phyloP scores from a whole-genome alignment of 1,140 invertebrate genomes.

The Drosophila tsacasi region DNA sequence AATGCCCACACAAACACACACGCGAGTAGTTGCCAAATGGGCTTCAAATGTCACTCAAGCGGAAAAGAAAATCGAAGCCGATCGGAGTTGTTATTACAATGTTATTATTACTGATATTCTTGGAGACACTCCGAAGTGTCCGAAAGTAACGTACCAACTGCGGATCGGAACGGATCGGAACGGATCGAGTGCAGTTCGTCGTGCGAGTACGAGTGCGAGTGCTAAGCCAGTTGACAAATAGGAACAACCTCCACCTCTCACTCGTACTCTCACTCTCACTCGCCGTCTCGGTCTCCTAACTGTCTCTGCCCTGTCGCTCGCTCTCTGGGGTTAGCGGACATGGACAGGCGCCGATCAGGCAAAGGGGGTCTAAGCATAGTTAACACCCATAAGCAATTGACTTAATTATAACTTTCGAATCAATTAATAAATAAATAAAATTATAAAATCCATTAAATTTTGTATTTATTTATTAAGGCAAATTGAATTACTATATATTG shows the following conservation, averaged over 20 bases:
- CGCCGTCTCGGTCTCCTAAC: constrained; percentile 10
- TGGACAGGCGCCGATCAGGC: neutral
- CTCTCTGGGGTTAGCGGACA: neutral
- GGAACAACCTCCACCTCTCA: constrained; percentile 21
- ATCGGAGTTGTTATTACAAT: constrained; percentile 20
- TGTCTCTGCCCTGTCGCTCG: constrained; percentile 18
- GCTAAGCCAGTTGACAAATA: constrained; percentile 59
- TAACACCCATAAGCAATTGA: neutral
- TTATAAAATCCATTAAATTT: neutral
- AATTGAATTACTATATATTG: neutral
- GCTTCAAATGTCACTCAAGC: constrained; percentile 16
- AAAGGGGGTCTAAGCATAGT: neutral
- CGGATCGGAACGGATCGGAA: constrained; percentile 11
- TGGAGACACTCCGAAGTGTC: constrained; percentile 8
- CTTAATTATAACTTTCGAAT: neutral
- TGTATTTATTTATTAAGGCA: neutral
- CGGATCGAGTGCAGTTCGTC: constrained; percentile 62
- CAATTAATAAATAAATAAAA: neutral
- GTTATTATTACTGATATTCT: neutral
- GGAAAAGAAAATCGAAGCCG: constrained; percentile 11
- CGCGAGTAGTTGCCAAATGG: neutral
- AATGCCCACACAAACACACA: neutral
- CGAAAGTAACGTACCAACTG: constrained; percentile 42
- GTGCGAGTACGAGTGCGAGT: constrained; percentile 27
- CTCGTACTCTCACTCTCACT: constrained; percentile 29